phyloP scores from a whole-genome alignment of 2,888 invertebrate species.

The Pterostichus madidus region DNA sequence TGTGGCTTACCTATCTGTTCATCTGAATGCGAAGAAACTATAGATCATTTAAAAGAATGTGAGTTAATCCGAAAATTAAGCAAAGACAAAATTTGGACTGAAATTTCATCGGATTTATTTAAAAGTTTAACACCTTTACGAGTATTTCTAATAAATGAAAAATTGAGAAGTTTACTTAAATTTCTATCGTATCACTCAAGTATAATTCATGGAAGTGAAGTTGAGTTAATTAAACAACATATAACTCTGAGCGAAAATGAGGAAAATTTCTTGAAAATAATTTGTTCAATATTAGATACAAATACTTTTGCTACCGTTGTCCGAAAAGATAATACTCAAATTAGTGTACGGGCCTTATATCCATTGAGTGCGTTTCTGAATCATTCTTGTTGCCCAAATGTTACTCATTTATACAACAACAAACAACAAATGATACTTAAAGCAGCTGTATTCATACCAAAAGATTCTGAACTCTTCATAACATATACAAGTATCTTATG shows the following conservation, averaged over 20 bases:
- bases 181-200: constrained; percentile 67
- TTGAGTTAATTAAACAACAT: constrained; percentile 78
- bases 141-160: constrained; percentile 75
- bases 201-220: constrained; percentile 81
- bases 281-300: constrained; percentile 83
- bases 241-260: constrained; percentile 80
- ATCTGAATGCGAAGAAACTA: constrained; percentile 80
- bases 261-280: constrained; percentile 80
- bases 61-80: constrained; percentile 78
- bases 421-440: constrained; percentile 81
- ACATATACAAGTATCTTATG: constrained; percentile 84
- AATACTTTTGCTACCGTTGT: constrained; percentile 82
- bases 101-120: constrained; percentile 75
- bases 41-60: constrained; percentile 82
- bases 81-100: constrained; percentile 70
- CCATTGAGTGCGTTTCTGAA: constrained; percentile 85
- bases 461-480: constrained; percentile 83
- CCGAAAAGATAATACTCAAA: constrained; percentile 76
- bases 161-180: constrained; percentile 75
- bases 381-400: constrained; percentile 85
- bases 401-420: constrained; percentile 81
- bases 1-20: constrained; percentile 86
- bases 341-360: constrained; percentile 82
- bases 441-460: constrained; percentile 80
- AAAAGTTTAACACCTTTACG: constrained; percentile 77